These are phyloP conservation scores for Pachyramphus minor DNA, from an alignment of 2,113 vertebrate species.

Conservation along the genomic window DNA sequence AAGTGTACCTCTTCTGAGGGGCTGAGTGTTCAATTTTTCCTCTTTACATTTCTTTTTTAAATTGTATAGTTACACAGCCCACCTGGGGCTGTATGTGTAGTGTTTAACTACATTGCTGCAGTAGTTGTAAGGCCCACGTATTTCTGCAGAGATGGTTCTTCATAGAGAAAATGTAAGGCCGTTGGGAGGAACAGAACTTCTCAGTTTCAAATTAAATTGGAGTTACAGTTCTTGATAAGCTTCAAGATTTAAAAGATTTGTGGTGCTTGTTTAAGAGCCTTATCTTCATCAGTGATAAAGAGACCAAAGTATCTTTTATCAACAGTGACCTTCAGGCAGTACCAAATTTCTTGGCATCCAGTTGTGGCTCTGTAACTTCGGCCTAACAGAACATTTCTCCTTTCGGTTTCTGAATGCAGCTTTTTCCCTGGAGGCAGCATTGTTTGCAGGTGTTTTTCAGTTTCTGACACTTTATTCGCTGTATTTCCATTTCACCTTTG, in stretches of 20 bases:
- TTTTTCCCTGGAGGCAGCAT: background rate
- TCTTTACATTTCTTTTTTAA: background rate
- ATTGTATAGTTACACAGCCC: background rate
- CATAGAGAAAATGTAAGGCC: background rate
- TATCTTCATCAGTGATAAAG: background rate
- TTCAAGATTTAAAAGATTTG: background rate
- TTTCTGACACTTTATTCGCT: background rate
- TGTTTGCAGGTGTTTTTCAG: background rate
- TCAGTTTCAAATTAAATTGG: background rate
- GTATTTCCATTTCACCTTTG: background rate
- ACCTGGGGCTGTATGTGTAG: background rate
- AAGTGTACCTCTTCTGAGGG: background rate
- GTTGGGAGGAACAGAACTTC: background rate
- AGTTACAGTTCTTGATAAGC: background rate
- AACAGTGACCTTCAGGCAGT: background rate
- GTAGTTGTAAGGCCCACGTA: background rate
- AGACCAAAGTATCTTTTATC: background rate
- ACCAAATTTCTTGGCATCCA: background rate
- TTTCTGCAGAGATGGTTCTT: background rate
- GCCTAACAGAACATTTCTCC: background rate
- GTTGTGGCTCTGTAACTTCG: background rate
- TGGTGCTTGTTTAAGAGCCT: background rate
- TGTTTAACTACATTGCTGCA: background rate
- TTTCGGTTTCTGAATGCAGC: background rate
- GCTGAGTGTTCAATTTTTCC: background rate